Evolutionary conservation across 2,113 vertebrate genomes (phyloP).

Genomic region (Seriola aureovittata): DNA sequence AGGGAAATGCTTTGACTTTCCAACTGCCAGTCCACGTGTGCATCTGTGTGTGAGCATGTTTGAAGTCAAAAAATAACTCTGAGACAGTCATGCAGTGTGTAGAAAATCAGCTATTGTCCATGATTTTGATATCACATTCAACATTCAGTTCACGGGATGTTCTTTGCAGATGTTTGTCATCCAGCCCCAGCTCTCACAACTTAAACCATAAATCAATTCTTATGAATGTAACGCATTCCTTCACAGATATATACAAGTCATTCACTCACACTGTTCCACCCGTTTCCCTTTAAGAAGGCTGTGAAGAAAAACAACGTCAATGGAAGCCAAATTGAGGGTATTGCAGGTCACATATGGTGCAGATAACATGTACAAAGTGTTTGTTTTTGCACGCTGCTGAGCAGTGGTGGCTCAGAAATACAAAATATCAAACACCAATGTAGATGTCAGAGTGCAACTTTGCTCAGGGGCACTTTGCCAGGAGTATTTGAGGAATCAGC

Average conservation of each 20-base stretch:
- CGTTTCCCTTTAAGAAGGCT: not conserved
- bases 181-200: not conserved
- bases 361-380: conserved; percentile 17
- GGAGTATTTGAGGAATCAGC: not conserved
- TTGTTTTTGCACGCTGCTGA: conserved; percentile 9
- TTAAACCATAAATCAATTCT: not conserved
- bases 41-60: not conserved
- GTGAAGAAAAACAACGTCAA: not conserved
- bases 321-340: not conserved
- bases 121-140: not conserved
- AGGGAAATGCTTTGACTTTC: not conserved
- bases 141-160: not conserved
- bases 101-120: not conserved
- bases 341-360: not conserved
- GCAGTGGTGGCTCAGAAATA: not conserved
- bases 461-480: not conserved
- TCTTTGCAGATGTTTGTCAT: not conserved
- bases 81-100: not conserved
- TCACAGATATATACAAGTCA: not conserved
- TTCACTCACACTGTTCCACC: not conserved
- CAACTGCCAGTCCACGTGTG: not conserved
- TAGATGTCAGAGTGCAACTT: not conserved
- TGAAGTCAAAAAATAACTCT: not conserved
- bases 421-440: not conserved
- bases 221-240: not conserved